Percentiles rank a stretch among this genome's conserved stretches.
These are phyloP conservation scores for Procambarus virginalis DNA, from an alignment of 1,140 invertebrate genomes.

Conservation along the genomic window DNA sequence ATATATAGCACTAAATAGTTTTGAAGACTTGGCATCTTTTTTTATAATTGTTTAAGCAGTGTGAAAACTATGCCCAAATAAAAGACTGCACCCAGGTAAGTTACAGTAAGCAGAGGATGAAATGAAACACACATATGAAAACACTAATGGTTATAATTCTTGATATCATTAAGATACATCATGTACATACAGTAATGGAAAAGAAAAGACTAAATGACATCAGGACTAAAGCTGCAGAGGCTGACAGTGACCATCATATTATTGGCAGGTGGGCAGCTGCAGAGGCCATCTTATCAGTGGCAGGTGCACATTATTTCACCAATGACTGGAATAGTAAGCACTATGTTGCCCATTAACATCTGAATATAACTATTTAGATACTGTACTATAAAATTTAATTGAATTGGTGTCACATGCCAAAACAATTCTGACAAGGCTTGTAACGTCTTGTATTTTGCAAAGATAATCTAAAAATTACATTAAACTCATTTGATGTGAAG, in stretches of 20 bases:
- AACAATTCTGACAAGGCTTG: not conserved
- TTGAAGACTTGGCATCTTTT: no score
- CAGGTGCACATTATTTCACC: not conserved
- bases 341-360: not conserved
- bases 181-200: constrained; percentile 44
- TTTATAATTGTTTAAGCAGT: no score
- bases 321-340: not conserved
- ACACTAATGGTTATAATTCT: constrained; percentile 57
- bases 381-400: not conserved
- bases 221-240: constrained; percentile 24
- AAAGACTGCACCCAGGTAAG: no score
- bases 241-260: constrained; percentile 18
- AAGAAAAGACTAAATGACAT: constrained; percentile 45
- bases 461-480: not conserved
- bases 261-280: not conserved
- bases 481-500: no score
- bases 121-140: constrained; percentile 38
- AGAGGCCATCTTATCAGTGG: no score
- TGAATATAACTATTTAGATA: not conserved
- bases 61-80: no score
- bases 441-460: not conserved
- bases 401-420: constrained; percentile 4
- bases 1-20: no score
- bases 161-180: constrained; percentile 57
- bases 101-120: not conserved